Conservation (phyloP, 2,113 vertebrate species). For the Rhizomys pruinosus region DNA sequence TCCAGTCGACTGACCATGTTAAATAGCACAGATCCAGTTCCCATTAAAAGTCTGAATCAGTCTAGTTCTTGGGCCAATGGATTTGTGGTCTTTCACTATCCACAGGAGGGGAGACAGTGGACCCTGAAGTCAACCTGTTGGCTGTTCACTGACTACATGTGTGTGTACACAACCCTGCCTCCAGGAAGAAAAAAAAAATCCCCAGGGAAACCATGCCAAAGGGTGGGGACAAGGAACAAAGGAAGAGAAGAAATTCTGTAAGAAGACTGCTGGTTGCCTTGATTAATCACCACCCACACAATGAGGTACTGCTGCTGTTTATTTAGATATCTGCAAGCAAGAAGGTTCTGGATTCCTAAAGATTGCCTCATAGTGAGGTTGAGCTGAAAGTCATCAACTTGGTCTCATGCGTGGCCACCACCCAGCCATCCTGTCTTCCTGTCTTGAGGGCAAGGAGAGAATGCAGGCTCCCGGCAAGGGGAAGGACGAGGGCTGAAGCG, state of each 20-base stretch:
- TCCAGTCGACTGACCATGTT: background rate
- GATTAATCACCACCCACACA: slow-evolving; percentile 83
- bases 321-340: slow-evolving; percentile 80
- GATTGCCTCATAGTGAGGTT: slow-evolving; percentile 75
- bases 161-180: background rate
- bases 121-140: background rate
- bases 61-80: background rate
- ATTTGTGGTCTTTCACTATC: accelerated
- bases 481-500: background rate
- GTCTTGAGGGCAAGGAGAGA: background rate
- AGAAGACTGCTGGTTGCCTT: slow-evolving; percentile 74
- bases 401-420: slow-evolving; percentile 62
- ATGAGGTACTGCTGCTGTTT: slow-evolving; percentile 80
- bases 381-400: slow-evolving; percentile 74
- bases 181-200: slow-evolving; percentile 56
- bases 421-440: background rate
- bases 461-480: background rate
- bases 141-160: slow-evolving; percentile 48
- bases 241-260: slow-evolving; percentile 62
- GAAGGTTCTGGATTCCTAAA: slow-evolving; percentile 77
- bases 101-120: background rate
- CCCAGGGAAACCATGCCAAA: slow-evolving; percentile 60
- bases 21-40: no score
- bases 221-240: slow-evolving; percentile 80
- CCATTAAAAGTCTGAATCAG: accelerated